These are phyloP conservation scores for Rhodophaea formosa DNA, from an alignment of 2,888 invertebrate genomes.

Conservation along the genomic window DNA sequence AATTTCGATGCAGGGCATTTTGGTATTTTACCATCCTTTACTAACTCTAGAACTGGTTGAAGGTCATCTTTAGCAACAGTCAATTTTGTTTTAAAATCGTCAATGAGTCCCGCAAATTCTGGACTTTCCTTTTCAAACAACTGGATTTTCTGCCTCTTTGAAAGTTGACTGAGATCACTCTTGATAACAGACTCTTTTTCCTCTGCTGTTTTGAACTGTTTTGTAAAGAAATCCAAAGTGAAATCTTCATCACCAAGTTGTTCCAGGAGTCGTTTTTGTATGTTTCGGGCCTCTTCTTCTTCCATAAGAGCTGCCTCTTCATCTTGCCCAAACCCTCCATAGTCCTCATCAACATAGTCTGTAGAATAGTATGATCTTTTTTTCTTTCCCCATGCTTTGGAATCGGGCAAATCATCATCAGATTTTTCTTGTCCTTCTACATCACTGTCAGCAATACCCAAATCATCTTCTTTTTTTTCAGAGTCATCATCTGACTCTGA, in stretches of 20 bases:
- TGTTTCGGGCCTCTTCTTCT: slow-evolving; percentile 90
- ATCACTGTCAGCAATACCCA: slow-evolving; percentile 85
- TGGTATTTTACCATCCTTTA: slow-evolving; percentile 83
- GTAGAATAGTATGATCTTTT: slow-evolving; percentile 90
- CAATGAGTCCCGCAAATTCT: slow-evolving; percentile 88
- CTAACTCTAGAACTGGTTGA: slow-evolving; percentile 84
- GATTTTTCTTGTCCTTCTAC: slow-evolving; percentile 87
- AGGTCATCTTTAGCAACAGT: slow-evolving; percentile 84
- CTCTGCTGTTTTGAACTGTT: slow-evolving; percentile 59
- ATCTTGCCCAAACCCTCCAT: slow-evolving; percentile 84
- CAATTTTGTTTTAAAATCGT: slow-evolving; percentile 89
- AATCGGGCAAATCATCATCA: slow-evolving; percentile 87
- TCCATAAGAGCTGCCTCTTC: slow-evolving; percentile 88
- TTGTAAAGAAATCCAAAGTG: slow-evolving; percentile 80
- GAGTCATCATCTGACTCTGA: slow-evolving; percentile 71
- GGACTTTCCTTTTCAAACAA: slow-evolving; percentile 92
- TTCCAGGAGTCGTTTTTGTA: slow-evolving; percentile 88
- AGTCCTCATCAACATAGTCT: slow-evolving; percentile 94
- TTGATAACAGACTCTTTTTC: slow-evolving; percentile 83
- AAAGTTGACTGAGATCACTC: slow-evolving; percentile 88
- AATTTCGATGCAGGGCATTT: slow-evolving; percentile 85
- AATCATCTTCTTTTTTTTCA: slow-evolving; percentile 69
- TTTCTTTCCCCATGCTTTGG: slow-evolving; percentile 93
- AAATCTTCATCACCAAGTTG: slow-evolving; percentile 91
- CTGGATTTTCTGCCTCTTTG: slow-evolving; percentile 87